Conservation (phyloP, 2,797 vertebrate species). For the Coccyzus lansbergi region DNA sequence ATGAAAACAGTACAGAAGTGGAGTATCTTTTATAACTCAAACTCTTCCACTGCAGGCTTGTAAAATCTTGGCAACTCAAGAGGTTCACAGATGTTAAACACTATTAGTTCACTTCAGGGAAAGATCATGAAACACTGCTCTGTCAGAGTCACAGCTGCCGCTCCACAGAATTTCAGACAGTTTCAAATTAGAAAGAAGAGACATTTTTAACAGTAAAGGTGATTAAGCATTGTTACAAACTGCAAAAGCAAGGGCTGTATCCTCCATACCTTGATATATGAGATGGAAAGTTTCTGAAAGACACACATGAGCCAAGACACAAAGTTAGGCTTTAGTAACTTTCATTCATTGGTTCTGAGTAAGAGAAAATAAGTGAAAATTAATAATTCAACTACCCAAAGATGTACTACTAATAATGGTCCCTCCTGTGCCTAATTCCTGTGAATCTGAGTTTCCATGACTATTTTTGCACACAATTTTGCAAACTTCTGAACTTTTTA, state of each 20-base stretch:
- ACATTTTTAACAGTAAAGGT: neutral
- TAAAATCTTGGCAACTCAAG: constrained; percentile 23
- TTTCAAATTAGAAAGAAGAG: neutral
- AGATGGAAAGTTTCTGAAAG: neutral
- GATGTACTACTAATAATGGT: neutral
- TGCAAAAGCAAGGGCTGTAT: neutral
- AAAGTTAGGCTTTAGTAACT: neutral
- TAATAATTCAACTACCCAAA: neutral
- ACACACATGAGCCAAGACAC: accelerated
- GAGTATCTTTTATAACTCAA: neutral
- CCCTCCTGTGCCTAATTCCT: neutral
- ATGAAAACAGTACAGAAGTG: neutral
- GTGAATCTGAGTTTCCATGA: neutral
- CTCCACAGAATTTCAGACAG: neutral
- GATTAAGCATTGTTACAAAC: neutral
- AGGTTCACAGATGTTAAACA: constrained; percentile 58
- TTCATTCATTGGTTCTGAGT: neutral
- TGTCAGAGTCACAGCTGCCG: constrained; percentile 58
- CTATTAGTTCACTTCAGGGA: constrained; percentile 55
- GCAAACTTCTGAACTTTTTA: neutral
- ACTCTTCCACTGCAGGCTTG: neutral
- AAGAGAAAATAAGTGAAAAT: neutral
- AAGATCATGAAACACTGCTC: constrained; percentile 47
- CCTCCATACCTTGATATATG: accelerated
- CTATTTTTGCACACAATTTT: neutral